phyloP scores from a whole-genome alignment of 2,888 invertebrate genomes.

The Campopleginae sp. region DNA sequence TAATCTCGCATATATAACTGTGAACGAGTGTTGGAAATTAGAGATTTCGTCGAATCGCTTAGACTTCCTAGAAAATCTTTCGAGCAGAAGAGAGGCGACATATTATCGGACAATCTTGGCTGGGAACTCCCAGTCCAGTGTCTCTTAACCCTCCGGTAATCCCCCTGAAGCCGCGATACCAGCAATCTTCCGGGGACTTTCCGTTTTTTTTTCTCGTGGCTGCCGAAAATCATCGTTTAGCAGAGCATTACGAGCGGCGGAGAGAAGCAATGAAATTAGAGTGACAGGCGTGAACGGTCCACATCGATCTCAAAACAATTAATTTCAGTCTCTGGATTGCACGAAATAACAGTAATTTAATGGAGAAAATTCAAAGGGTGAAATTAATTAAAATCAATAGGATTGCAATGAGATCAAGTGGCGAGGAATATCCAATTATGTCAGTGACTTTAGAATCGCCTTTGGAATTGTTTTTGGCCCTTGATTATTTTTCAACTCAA shows the following conservation, averaged over 20 bases:
- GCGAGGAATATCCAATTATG: not conserved
- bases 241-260: not conserved
- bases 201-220: not conserved
- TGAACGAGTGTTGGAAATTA: not conserved
- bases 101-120: constrained; percentile 55
- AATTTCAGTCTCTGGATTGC: not conserved
- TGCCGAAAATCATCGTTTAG: constrained; percentile 25
- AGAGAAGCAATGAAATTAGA: constrained; percentile 11
- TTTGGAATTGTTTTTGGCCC: not conserved
- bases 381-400: not conserved
- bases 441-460: not conserved
- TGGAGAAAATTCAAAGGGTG: not conserved
- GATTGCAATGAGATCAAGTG: not conserved
- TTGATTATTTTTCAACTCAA: not conserved
- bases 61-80: constrained; percentile 17
- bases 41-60: constrained; percentile 21
- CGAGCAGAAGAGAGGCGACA: constrained; percentile 3
- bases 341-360: not conserved
- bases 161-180: constrained; percentile 28
- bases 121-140: constrained; percentile 20
- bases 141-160: constrained; percentile 43
- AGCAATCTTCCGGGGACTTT: constrained; percentile 32
- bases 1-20: not conserved
- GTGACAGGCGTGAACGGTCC: not conserved
- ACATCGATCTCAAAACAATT: not conserved